A percentile compares a stretch with the other conserved stretches of the same genome.
These are phyloP conservation scores for Aphyosemion australe DNA, from an alignment of 2,113 vertebrate genomes.

Conservation along the genomic window DNA sequence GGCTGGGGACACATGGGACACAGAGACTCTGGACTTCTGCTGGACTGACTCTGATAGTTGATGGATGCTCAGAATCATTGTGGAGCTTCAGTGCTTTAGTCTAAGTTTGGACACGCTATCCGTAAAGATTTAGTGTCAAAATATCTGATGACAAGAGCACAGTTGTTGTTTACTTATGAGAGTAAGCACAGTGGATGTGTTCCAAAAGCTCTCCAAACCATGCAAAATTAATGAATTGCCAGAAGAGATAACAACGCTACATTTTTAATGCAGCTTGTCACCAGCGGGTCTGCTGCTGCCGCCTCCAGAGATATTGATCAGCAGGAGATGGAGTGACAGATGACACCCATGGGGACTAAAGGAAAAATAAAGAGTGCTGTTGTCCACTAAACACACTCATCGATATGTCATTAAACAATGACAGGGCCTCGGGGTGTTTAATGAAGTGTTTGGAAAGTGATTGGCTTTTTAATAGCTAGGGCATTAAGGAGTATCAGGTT, in stretches of 20 bases:
- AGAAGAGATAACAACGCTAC: constrained; percentile 59
- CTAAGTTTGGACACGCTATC: not conserved
- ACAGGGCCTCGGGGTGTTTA: constrained; percentile 84
- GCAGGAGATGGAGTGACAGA: constrained; percentile 67
- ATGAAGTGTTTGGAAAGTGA: constrained; percentile 88
- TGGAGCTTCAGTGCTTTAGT: not conserved
- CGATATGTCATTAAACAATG: constrained; percentile 92
- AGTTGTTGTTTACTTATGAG: constrained; percentile 34
- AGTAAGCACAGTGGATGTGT: constrained; percentile 16
- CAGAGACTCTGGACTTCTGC: no score
- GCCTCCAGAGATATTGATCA: constrained; percentile 67
- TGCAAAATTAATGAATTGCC: constrained; percentile 65
- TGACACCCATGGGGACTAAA: constrained; percentile 55
- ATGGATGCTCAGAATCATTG: not conserved
- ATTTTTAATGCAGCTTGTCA: constrained; percentile 70
- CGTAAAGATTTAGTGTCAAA: not conserved
- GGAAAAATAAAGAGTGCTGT: constrained; percentile 67
- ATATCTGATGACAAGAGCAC: constrained; percentile 1
- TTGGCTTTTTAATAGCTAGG: constrained; percentile 82
- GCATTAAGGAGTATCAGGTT: constrained; percentile 80
- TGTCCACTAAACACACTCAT: constrained; percentile 79
- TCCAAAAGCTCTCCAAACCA: constrained; percentile 50
- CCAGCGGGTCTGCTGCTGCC: constrained; percentile 43
- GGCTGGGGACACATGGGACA: no score
- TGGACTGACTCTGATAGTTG: no score